These are phyloP conservation scores for Adelphocoris suturalis DNA, from an alignment of 2,888 invertebrate species.

Conservation along the genomic window DNA sequence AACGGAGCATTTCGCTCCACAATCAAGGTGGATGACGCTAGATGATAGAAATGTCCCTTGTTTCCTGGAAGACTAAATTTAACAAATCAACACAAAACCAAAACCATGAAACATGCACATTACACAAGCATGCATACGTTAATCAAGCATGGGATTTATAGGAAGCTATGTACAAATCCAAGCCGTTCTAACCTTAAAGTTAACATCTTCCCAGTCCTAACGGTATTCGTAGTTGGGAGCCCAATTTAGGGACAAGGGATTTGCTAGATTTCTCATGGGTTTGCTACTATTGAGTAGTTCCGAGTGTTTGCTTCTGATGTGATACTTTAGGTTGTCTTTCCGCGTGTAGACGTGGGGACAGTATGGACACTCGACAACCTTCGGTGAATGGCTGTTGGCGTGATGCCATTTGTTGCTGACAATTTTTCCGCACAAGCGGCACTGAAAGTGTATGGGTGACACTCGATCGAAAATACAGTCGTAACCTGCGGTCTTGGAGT, in stretches of 20 bases:
- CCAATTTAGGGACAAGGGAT: conserved; percentile 39
- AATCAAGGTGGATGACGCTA: background rate
- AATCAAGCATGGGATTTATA: conserved; percentile 55
- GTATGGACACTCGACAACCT: conserved; percentile 81
- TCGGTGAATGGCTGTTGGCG: conserved; percentile 75
- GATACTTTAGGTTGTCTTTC: conserved; percentile 85
- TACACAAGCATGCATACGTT: conserved; percentile 56
- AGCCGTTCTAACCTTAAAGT: conserved; percentile 53
- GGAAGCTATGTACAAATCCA: conserved; percentile 58
- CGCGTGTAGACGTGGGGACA: conserved; percentile 84
- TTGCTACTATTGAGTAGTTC: conserved; percentile 59
- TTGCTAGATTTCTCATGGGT: conserved; percentile 34
- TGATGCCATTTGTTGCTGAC: conserved; percentile 86
- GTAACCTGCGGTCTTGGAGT: conserved; percentile 72
- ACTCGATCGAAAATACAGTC: conserved; percentile 74
- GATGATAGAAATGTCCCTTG: background rate
- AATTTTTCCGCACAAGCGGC: conserved; percentile 84
- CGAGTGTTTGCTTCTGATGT: conserved; percentile 83
- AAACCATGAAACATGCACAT: conserved; percentile 50
- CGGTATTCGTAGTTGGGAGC: conserved; percentile 51
- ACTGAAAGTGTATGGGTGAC: conserved; percentile 78
- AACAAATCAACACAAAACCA: conserved; percentile 8
- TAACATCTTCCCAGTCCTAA: conserved; percentile 42
- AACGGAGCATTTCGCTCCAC: background rate
- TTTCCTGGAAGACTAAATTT: background rate